Base-by-base conservation (phyloP, 1,140 invertebrate genomes). In the honey bee (Apis mellifera) region DNA sequence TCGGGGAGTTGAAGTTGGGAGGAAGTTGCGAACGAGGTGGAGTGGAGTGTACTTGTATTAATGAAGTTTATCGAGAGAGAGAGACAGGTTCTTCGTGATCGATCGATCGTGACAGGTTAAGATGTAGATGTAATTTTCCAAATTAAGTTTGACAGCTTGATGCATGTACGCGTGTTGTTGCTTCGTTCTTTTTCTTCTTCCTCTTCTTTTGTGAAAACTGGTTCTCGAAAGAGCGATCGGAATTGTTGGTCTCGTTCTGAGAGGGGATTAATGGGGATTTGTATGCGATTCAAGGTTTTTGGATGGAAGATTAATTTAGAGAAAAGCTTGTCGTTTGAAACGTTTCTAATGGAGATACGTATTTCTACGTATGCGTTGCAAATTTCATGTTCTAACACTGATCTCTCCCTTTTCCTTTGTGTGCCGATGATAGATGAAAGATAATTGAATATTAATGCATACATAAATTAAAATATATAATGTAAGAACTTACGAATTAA, bases 81-180 rank as follows among this genome's bases (percentile, higher is more conserved):
- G 32, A 42, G 52, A 42, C 73, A 26, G 73, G 42, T 23, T 50
- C 57, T 17, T 52, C 48, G 74, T 65, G 62, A 76, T 76, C 64
- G 57, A 77, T 77, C 64, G 60, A 55, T 54, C 32, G 64, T 57
- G 64, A 77, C 52, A 66, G 62, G 52, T 66, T 68, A 77, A 77
- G 32, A 68, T 68, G 52, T 68, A 68, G 62, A 48, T 32, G 52
- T 54, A 66, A 77, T 77, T 77, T 54, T 57, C 64, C 32, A 55
- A 66, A 77, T 77, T 68, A 77, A 68, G 64, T 66, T 77, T 48
- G 64, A 77, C 64, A 74, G 71, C 21, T 74, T 60, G 71, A 74
- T 57, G 71, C 71, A 62, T 74, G 71, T 42, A 48, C 54, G 21
- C n/a, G 55, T n/a, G 23, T 42, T 42, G 32, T 42, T 42, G 57